Conservation (phyloP, 2,113 vertebrate species). For the Hepsetus odoe region DNA sequence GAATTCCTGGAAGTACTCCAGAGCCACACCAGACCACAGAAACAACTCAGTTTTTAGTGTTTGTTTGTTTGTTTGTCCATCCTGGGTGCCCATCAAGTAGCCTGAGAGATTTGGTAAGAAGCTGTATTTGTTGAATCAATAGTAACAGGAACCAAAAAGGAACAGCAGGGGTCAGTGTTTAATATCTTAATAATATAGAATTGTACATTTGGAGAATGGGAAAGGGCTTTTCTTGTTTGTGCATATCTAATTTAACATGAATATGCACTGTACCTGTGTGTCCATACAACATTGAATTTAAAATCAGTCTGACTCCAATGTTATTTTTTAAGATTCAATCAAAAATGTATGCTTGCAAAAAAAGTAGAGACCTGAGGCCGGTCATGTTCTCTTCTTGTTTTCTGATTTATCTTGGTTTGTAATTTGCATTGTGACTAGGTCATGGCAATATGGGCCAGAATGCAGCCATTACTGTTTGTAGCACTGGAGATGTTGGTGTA, state of each 20-base stretch:
- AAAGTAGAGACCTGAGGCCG: no score
- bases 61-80: no score
- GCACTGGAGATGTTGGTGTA: constrained; percentile 25
- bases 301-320: no score
- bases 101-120: no score
- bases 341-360: not conserved
- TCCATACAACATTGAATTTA: no score
- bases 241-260: not conserved
- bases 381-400: not conserved
- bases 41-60: no score
- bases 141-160: constrained; percentile 6
- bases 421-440: constrained; percentile 43
- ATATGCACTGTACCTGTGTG: no score
- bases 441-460: constrained; percentile 48
- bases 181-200: constrained; percentile 38
- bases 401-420: constrained; percentile 34
- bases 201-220: not conserved
- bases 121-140: not conserved
- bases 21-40: not conserved
- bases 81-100: no score
- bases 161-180: constrained; percentile 79
- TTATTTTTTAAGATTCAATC: not conserved
- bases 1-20: constrained; percentile 10
- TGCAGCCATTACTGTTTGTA: constrained; percentile 46
- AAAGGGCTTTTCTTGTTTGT: not conserved